These are phyloP conservation scores for Hippocampus zosterae DNA, from an alignment of 2,113 vertebrate species.

Conservation along the genomic window DNA sequence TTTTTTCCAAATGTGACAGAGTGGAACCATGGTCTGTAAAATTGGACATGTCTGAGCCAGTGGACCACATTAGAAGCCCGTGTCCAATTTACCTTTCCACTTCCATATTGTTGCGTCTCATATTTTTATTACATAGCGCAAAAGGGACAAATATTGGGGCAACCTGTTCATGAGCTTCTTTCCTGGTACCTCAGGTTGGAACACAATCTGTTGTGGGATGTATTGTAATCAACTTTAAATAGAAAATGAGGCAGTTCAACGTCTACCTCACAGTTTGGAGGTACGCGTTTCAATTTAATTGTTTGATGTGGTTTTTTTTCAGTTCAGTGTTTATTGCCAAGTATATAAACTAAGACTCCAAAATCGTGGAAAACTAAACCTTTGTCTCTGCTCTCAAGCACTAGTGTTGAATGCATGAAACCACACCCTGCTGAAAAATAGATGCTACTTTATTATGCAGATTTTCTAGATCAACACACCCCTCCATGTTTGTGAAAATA, in stretches of 20 bases:
- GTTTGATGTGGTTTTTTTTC: no score
- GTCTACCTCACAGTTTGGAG: no score
- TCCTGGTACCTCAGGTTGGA: background rate
- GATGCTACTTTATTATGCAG: no score
- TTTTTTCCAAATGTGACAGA: constrained; percentile 46
- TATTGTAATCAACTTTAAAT: background rate
- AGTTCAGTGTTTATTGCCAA: no score
- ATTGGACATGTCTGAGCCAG: constrained; percentile 23
- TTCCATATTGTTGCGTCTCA: background rate
- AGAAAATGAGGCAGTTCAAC: background rate
- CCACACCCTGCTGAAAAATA: no score
- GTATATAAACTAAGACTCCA: no score
- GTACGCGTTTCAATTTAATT: no score
- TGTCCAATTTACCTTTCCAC: constrained; percentile 10
- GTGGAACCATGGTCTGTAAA: constrained; percentile 26
- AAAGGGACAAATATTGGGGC: background rate
- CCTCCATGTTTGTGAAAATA: no score
- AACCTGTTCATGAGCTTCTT: background rate
- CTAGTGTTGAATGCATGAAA: no score
- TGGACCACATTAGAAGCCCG: constrained; percentile 1
- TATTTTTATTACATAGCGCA: background rate
- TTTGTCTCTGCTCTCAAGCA: no score
- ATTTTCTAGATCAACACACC: no score
- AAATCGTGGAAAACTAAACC: no score
- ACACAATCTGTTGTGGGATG: background rate